Conservation (phyloP, 2,888 invertebrate species). For the Trilocha varians region DNA sequence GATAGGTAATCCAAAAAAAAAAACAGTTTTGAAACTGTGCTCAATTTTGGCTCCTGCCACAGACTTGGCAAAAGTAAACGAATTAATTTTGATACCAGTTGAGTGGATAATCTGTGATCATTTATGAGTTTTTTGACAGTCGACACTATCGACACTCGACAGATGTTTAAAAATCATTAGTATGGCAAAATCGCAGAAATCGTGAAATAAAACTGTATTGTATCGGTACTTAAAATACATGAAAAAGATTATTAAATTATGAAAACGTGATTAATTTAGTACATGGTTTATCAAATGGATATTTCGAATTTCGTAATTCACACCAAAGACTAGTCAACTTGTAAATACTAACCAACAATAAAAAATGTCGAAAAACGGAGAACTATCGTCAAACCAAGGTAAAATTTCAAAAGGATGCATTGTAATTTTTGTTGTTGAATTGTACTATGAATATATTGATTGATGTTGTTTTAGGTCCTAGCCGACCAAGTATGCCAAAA, state of each 20-base stretch:
- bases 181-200: too few relatives aligned
- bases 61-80: too few relatives aligned
- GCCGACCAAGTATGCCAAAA: constrained; percentile 57
- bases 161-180: too few relatives aligned
- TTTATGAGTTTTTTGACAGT: too few relatives aligned
- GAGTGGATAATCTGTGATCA: too few relatives aligned
- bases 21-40: too few relatives aligned
- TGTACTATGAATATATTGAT: neutral
- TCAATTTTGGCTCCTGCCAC: too few relatives aligned
- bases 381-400: constrained; percentile 78
- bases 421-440: constrained; percentile 5
- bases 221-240: constrained; percentile 7
- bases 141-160: too few relatives aligned
- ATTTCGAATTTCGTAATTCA: constrained; percentile 33
- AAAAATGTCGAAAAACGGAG: constrained; percentile 82
- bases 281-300: constrained; percentile 51
- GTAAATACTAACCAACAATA: constrained; percentile 25
- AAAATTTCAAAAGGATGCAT: constrained; percentile 20
- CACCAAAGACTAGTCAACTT: constrained; percentile 36
- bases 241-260: constrained; percentile 7
- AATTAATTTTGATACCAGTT: too few relatives aligned
- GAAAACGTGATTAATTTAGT: constrained; percentile 34
- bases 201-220: too few relatives aligned
- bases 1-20: too few relatives aligned
- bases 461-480: constrained; percentile 43